phyloP scores from a whole-genome alignment of 1,140 invertebrate species.

The Saccostrea glomerata region DNA sequence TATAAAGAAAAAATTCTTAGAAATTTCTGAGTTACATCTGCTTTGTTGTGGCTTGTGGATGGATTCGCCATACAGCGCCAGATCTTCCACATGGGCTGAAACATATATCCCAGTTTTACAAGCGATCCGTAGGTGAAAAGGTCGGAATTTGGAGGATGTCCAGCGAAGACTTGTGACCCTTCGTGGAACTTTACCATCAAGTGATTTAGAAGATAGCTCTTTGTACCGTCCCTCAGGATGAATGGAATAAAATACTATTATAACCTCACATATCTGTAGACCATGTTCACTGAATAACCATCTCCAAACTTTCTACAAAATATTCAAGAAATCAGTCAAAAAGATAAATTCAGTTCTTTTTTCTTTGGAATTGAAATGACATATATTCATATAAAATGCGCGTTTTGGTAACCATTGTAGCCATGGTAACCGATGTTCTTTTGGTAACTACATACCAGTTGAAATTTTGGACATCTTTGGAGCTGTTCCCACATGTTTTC shows the following conservation, averaged over 20 bases:
- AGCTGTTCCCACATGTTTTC: slow-evolving; percentile 7
- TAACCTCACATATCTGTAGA: background rate
- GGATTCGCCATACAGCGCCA: background rate
- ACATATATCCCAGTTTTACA: slow-evolving; percentile 8
- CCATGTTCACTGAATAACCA: background rate
- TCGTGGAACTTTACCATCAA: background rate
- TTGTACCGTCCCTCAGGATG: background rate
- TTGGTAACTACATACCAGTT: background rate
- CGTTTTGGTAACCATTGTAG: no score
- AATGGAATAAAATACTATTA: background rate
- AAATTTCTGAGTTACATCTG: background rate
- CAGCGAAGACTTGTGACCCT: background rate
- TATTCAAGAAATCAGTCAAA: background rate
- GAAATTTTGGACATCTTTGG: background rate
- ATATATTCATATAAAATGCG: no score
- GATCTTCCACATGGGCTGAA: background rate
- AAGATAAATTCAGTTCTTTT: no score
- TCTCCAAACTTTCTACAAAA: slow-evolving; percentile 7
- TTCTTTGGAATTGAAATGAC: no score
- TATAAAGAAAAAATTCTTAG: background rate
- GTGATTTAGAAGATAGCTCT: background rate
- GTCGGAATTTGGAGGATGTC: background rate
- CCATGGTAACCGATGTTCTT: no score
- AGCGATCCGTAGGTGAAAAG: background rate
- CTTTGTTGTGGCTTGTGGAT: background rate